A percentile compares a stretch with the other conserved stretches of the same genome.
phyloP scores from a whole-genome alignment of 2,888 invertebrate species.

The Abrostola tripartita region DNA sequence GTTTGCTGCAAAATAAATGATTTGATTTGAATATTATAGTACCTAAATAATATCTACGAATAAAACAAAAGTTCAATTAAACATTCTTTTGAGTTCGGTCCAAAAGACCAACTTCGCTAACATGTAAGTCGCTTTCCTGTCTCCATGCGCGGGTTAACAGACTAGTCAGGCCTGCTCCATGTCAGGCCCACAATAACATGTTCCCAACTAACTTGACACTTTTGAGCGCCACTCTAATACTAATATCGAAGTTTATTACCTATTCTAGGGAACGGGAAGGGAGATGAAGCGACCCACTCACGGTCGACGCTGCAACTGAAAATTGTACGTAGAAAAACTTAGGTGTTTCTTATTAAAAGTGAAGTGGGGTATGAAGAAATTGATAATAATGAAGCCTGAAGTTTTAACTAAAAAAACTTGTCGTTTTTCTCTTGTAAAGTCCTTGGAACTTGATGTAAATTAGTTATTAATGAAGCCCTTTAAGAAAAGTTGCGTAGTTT shows the following conservation, averaged over 20 bases:
- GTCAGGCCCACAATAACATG: conserved; percentile 62
- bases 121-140: background rate
- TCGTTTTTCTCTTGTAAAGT: no score
- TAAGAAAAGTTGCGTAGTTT: no score
- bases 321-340: background rate
- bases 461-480: no score
- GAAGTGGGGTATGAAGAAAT: no score
- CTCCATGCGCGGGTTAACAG: conserved; percentile 21
- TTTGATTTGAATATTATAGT: no score
- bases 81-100: background rate
- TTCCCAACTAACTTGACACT: conserved; percentile 69
- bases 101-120: background rate
- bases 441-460: no score
- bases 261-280: conserved; percentile 60
- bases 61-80: no score
- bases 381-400: no score
- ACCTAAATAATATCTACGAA: no score
- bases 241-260: conserved; percentile 75
- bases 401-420: no score
- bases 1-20: no score
- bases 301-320: conserved; percentile 6
- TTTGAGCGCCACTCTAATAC: conserved; percentile 71
- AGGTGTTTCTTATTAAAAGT: no score
- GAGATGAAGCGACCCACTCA: conserved; percentile 39
- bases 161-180: conserved; percentile 39